phyloP scores from a whole-genome alignment of 2,113 vertebrate genomes.

The Ictidomys tridecemlineatus region DNA sequence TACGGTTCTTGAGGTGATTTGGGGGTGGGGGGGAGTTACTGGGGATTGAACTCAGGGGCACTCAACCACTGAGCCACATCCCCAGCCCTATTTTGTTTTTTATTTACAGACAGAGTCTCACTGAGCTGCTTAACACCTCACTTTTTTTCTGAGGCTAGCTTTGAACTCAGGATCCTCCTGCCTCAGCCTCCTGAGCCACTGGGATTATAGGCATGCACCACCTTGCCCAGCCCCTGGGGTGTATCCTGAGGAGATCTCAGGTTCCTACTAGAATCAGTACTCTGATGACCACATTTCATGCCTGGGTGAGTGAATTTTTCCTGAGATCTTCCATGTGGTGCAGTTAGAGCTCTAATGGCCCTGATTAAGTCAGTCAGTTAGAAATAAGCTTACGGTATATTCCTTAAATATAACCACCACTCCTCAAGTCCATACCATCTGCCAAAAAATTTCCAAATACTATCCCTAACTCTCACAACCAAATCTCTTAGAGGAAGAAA shows the following conservation, averaged over 20 bases:
- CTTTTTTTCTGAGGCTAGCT: too few relatives aligned
- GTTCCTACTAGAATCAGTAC: neutral
- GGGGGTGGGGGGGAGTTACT: too few relatives aligned
- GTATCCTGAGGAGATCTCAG: accelerated
- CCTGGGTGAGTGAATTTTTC: neutral
- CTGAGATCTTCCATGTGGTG: neutral
- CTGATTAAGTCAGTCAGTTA: neutral
- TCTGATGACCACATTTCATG: neutral
- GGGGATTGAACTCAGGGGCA: too few relatives aligned
- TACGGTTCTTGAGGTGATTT: too few relatives aligned
- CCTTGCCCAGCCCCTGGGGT: too few relatives aligned
- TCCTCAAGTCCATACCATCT: neutral
- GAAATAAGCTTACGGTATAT: neutral
- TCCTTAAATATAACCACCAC: neutral
- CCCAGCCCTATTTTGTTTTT: too few relatives aligned
- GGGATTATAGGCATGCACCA: too few relatives aligned
- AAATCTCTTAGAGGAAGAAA: neutral
- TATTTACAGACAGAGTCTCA: too few relatives aligned
- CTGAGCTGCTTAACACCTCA: too few relatives aligned
- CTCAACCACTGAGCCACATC: too few relatives aligned
- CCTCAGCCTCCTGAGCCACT: too few relatives aligned
- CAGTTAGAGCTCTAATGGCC: neutral
- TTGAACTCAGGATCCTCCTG: too few relatives aligned
- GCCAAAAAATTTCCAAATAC: neutral
- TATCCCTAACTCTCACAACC: neutral